phyloP scores from a whole-genome alignment of 2,888 invertebrate genomes.

The Cepaea hortensis region DNA sequence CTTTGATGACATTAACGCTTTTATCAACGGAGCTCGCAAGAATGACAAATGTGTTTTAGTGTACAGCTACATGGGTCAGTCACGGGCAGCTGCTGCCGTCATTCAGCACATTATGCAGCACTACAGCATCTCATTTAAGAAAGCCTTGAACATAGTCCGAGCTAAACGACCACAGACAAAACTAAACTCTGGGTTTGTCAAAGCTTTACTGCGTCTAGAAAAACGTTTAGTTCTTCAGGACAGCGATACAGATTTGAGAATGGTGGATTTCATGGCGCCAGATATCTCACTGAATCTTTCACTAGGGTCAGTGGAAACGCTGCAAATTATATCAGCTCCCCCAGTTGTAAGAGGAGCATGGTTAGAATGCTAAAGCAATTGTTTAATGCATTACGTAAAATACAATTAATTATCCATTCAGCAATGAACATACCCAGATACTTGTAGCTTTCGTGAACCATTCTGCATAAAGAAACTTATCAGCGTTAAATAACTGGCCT shows the following conservation, averaged over 20 bases:
- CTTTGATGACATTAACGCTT: constrained; percentile 70
- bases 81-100: constrained; percentile 65
- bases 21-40: constrained; percentile 69
- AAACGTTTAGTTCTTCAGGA: constrained; percentile 49
- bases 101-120: constrained; percentile 71
- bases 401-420: background rate
- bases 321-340: constrained; percentile 12
- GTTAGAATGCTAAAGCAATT: constrained; percentile 42
- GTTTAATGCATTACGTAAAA: background rate
- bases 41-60: constrained; percentile 66
- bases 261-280: background rate
- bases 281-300: background rate
- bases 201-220: constrained; percentile 60
- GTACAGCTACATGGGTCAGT: constrained; percentile 67
- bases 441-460: background rate
- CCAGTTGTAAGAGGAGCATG: constrained; percentile 50
- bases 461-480: background rate
- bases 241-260: background rate
- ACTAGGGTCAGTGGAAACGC: background rate
- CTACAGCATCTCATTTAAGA: constrained; percentile 60
- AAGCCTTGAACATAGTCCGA: constrained; percentile 66
- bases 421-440: background rate
- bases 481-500: background rate
- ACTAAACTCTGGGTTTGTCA: constrained; percentile 65
- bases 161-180: constrained; percentile 62